Percentiles rank a stretch among this genome's conserved stretches.
phyloP scores from a whole-genome alignment of 1,140 invertebrate species.

The Brachionus koreanus region DNA sequence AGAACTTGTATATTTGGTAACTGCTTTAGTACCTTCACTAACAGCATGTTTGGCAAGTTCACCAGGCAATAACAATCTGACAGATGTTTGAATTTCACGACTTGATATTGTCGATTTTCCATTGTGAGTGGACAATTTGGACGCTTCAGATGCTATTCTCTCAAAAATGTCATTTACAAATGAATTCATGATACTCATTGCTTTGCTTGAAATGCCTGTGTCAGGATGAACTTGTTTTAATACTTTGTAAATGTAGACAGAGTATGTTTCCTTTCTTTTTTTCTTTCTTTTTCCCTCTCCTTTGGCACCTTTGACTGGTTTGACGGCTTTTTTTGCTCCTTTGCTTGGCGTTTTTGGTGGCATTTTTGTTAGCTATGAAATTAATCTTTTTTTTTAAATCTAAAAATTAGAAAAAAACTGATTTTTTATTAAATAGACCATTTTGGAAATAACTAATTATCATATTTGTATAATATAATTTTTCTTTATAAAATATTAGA shows the following conservation, averaged over 20 bases:
- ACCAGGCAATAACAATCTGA: constrained; percentile 64
- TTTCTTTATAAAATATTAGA: no score
- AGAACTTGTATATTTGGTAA: no score
- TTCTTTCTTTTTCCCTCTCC: constrained; percentile 19
- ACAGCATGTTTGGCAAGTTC: constrained; percentile 50
- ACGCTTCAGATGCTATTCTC: constrained; percentile 67
- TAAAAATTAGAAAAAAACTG: background rate
- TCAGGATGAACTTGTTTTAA: constrained; percentile 61
- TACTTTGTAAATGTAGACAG: constrained; percentile 51
- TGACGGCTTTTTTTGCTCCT: constrained; percentile 43
- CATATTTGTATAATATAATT: no score
- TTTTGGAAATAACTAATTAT: no score
- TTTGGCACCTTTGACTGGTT: constrained; percentile 7
- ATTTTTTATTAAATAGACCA: background rate
- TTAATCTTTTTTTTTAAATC: background rate
- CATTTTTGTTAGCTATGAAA: background rate
- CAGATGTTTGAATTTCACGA: constrained; percentile 66
- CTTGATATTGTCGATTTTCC: constrained; percentile 64
- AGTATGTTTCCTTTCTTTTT: constrained; percentile 41
- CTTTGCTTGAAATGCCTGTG: constrained; percentile 61
- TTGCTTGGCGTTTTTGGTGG: constrained; percentile 35
- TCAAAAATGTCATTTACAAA: constrained; percentile 69
- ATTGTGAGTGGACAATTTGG: constrained; percentile 69
- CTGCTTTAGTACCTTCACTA: no score
- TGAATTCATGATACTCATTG: constrained; percentile 67